Conservation (phyloP, 2,797 vertebrate species). For the Pygocentrus nattereri region DNA sequence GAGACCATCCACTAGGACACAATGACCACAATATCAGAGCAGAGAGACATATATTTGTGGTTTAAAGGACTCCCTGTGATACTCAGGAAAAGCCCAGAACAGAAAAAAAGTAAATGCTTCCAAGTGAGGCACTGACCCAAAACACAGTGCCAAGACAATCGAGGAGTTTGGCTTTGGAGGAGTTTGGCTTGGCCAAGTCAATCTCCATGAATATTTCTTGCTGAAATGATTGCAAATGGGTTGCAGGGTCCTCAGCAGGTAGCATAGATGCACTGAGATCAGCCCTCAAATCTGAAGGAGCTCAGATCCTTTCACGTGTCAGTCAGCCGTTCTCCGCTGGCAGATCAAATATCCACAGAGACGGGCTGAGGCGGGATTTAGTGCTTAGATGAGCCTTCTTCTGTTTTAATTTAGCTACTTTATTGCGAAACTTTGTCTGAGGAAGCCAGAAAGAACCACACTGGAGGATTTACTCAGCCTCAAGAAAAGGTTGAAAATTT, state of each 20-base stretch:
- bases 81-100: neutral
- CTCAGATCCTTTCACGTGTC: neutral
- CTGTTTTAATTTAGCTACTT: constrained; percentile 1
- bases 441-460: neutral
- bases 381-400: neutral
- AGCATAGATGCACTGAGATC: neutral
- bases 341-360: neutral
- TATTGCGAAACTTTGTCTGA: neutral
- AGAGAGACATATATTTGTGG: neutral
- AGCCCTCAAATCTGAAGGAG: neutral
- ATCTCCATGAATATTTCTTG: neutral
- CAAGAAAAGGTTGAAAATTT: neutral
- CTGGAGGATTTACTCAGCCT: neutral
- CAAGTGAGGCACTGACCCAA: neutral
- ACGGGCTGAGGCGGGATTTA: neutral
- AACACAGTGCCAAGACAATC: constrained; percentile 13
- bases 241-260: neutral
- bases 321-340: neutral
- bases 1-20: neutral
- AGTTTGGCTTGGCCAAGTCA: neutral
- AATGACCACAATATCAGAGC: neutral
- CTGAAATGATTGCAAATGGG: neutral
- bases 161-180: neutral
- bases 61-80: neutral
- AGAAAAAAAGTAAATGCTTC: neutral